Base-by-base conservation (phyloP, 1,140 invertebrate genomes). In the Drosophila mayri region DNA sequence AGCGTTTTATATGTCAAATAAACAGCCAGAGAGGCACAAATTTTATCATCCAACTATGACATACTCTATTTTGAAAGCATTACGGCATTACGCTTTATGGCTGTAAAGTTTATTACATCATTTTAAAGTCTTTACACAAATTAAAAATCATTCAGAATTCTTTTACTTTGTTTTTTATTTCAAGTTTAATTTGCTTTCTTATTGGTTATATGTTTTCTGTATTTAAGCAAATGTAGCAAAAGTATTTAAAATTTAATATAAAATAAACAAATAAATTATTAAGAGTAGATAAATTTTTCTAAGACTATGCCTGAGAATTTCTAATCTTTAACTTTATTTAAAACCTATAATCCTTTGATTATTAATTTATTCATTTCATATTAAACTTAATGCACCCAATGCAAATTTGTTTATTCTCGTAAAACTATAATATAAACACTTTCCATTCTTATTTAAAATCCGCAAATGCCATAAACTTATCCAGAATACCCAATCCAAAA, bases 1-100 rank as follows among this genome's bases (percentile, higher is more conserved):
- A 59, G 50, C 52, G 60, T 76, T 86, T 77, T 87, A 72, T 87
- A 80, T 83, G 67, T 58, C 61, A 71, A 87, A 82, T 76, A 86
- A 82, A 82, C 65, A 81, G 72, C 50, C 28, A 62, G 44, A 35
- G 22, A 63, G 67, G 60, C 52, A 68, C 46, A 54, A 68, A 76
- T 55, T 70, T 59, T 40, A 41, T 43, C 16, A 37, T 41, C 68
- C 52, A 59, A 67, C 55, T 32, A 54, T 22, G 47, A 54, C 25
- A 58, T 58, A 68, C 64, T 68, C 68, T 70, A 67, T 44, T 37
- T 41, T 16, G 3, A 8, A 67, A 40, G 28, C 60, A 37, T 61
- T 44, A 44, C 10, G 22, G 10, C 20, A 40, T 28, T 35, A 25
- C 1, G 3, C 10, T n/a, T 60, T 22, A 22, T 7, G 25, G 8